Evolutionary conservation across 2,113 vertebrate genomes (phyloP).

Genomic region (Pelmatolapia mariae): DNA sequence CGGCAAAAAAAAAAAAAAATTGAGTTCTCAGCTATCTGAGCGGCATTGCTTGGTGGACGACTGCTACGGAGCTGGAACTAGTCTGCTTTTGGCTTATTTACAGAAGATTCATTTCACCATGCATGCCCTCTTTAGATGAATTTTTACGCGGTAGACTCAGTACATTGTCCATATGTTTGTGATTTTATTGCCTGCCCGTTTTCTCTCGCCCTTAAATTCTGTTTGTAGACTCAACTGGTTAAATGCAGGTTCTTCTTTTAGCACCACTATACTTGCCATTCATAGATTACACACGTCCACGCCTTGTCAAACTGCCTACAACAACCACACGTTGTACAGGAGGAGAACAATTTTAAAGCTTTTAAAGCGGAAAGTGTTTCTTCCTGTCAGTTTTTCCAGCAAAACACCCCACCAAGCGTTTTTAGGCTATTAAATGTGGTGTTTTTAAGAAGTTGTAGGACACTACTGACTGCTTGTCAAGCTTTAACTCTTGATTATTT

Average conservation of each 20-base stretch:
- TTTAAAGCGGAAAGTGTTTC: neutral
- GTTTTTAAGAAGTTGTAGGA: neutral
- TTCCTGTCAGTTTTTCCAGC: neutral
- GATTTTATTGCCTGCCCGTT: neutral
- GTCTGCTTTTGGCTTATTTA: neutral
- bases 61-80: neutral
- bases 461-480: neutral
- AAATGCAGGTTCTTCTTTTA: conserved; percentile 4
- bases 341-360: neutral
- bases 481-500: neutral
- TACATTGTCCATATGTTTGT: neutral
- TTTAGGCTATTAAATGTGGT: neutral
- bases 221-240: neutral
- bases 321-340: neutral
- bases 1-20: conserved; percentile 51
- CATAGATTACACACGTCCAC: neutral
- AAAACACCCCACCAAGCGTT: neutral
- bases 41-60: neutral
- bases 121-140: neutral
- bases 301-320: neutral
- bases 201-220: neutral
- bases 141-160: neutral
- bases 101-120: neutral
- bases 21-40: neutral
- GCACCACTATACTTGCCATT: neutral